Evolutionary conservation across 2,888 invertebrate genomes (phyloP).

Genomic region (Pandemis cinnamomeana): DNA sequence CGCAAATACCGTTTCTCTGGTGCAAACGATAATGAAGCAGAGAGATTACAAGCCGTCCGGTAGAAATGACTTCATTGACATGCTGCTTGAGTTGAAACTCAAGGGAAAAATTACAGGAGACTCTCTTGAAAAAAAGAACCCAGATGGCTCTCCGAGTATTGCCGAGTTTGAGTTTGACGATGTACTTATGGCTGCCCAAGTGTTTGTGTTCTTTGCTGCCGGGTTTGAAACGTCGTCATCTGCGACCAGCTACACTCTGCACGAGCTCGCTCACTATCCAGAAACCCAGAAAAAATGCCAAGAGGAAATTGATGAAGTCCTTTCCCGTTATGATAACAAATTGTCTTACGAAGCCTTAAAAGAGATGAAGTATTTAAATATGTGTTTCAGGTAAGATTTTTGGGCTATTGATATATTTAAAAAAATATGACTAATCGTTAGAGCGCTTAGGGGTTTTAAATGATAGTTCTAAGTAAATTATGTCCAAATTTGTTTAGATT

Average conservation of each 20-base stretch:
- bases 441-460: too few relatives aligned
- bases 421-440: too few relatives aligned
- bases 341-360: slow-evolving; percentile 47
- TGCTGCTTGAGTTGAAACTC: slow-evolving; percentile 42
- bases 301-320: slow-evolving; percentile 46
- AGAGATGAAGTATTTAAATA: slow-evolving; percentile 49
- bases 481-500: too few relatives aligned
- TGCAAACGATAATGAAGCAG: slow-evolving; percentile 38
- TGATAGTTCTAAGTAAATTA: too few relatives aligned
- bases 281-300: slow-evolving; percentile 44
- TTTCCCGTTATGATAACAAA: slow-evolving; percentile 46
- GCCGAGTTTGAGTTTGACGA: slow-evolving; percentile 33
- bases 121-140: slow-evolving; percentile 41
- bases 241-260: slow-evolving; percentile 51
- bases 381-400: slow-evolving; percentile 21
- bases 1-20: slow-evolving; percentile 14
- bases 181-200: slow-evolving; percentile 21
- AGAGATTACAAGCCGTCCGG: slow-evolving; percentile 39
- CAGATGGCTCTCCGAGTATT: slow-evolving; percentile 36
- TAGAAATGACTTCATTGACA: slow-evolving; percentile 45
- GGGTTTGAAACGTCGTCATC: slow-evolving; percentile 59
- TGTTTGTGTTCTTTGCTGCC: slow-evolving; percentile 50
- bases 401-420: too few relatives aligned
- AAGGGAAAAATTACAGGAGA: slow-evolving; percentile 44
- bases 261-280: slow-evolving; percentile 48